Conservation (phyloP, 2,113 vertebrate genomes). For the Serilophus lunatus region DNA sequence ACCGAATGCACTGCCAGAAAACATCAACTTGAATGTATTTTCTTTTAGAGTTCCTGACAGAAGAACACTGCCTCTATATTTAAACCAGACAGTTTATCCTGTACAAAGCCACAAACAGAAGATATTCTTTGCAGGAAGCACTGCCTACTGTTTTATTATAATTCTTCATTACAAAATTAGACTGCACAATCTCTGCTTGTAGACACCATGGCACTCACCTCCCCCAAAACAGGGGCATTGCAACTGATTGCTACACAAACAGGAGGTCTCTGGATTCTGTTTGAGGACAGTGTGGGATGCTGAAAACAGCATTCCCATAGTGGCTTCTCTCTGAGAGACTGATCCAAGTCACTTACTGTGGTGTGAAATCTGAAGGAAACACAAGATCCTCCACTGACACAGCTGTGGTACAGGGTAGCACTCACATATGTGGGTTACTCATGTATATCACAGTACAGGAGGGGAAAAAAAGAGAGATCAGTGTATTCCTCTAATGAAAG, state of each 20-base stretch:
- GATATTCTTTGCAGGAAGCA: slow-evolving; percentile 9
- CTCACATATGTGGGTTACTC: not conserved
- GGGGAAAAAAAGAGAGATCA: not conserved
- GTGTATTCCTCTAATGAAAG: not conserved
- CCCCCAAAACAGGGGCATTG: not conserved
- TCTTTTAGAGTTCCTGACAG: not conserved
- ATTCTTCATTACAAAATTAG: slow-evolving; percentile 29
- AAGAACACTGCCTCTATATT: not conserved
- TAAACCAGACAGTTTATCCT: slow-evolving; percentile 28
- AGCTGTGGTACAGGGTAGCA: not conserved
- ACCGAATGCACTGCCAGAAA: not conserved
- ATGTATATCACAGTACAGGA: not conserved
- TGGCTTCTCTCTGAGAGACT: not conserved
- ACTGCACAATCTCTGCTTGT: not conserved
- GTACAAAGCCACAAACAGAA: not conserved
- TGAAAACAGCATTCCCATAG: not conserved
- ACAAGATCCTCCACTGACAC: not conserved
- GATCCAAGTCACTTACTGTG: not conserved
- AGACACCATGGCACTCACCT: not conserved
- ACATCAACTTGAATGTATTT: not conserved
- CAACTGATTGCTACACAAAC: not conserved
- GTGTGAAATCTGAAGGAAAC: not conserved
- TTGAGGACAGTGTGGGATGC: not conserved
- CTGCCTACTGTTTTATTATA: slow-evolving; percentile 16
- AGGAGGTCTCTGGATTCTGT: not conserved